Evolutionary conservation across 1,140 invertebrate genomes (phyloP).

Genomic region (Dendroctonus ponderosae): DNA sequence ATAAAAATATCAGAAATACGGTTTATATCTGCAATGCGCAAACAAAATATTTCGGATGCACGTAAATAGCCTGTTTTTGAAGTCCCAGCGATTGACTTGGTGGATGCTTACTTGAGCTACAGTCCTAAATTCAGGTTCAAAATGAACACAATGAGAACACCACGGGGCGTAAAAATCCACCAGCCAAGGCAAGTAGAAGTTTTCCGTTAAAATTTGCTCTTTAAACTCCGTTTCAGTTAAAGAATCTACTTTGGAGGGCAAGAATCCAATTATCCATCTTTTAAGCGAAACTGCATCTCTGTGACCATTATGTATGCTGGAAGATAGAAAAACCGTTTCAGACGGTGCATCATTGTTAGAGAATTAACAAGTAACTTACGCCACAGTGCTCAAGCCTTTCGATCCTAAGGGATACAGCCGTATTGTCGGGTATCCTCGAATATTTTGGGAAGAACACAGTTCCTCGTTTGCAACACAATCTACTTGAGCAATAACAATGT

Average conservation of each 20-base stretch:
- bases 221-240: slow-evolving; percentile 50
- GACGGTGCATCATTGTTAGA: slow-evolving; percentile 3
- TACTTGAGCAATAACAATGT: slow-evolving; percentile 65
- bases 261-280: slow-evolving; percentile 61
- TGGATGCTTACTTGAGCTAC: slow-evolving; percentile 58
- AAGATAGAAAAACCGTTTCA: slow-evolving; percentile 27
- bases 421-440: slow-evolving; percentile 71
- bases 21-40: too few species aligned
- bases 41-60: too few species aligned
- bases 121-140: slow-evolving; percentile 68
- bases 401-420: slow-evolving; percentile 63
- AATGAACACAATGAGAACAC: slow-evolving; percentile 70
- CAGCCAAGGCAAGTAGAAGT: slow-evolving; percentile 57
- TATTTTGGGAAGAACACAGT: slow-evolving; percentile 60
- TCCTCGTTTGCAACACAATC: slow-evolving; percentile 63
- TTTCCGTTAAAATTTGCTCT: slow-evolving; percentile 50
- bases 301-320: slow-evolving; percentile 61
- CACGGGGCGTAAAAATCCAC: slow-evolving; percentile 76
- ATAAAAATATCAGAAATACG: not conserved
- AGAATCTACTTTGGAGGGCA: slow-evolving; percentile 56
- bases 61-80: not conserved
- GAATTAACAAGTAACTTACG: slow-evolving; percentile 55
- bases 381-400: slow-evolving; percentile 52
- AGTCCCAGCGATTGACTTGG: not conserved
- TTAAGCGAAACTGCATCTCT: slow-evolving; percentile 60